Conservation (phyloP, 2,888 invertebrate genomes). For the Falcaria lacertinaria region DNA sequence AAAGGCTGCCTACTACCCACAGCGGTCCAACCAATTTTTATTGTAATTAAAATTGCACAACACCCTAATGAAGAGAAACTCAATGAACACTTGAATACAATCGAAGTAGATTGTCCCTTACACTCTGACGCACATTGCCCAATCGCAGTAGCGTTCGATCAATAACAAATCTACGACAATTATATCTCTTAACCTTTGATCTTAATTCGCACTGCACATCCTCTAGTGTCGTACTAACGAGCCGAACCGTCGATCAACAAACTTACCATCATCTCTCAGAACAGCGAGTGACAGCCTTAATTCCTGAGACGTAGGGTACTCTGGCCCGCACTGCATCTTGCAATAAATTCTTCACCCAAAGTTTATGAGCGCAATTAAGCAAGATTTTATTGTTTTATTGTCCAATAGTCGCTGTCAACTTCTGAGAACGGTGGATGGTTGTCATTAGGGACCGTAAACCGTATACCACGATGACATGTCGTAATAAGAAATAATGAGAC, state of each 20-base stretch:
- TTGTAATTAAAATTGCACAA: conserved; percentile 1
- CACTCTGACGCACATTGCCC: conserved; percentile 7
- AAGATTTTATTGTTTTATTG: conserved; percentile 69
- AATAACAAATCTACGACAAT: conserved; percentile 47
- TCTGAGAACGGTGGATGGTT: conserved; percentile 58
- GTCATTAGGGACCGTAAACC: conserved; percentile 72
- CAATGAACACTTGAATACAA: conserved; percentile 1
- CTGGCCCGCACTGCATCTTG: conserved; percentile 2
- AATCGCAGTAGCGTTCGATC: conserved; percentile 31
- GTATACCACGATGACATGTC: conserved; percentile 66
- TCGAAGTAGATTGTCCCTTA: conserved; percentile 2
- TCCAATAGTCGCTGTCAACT: conserved; percentile 61
- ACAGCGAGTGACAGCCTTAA: conserved; percentile 9
- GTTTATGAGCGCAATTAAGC: conserved; percentile 66
- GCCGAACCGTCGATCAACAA: conserved; percentile 21
- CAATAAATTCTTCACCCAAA: conserved; percentile 38
- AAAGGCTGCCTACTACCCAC: too few species aligned
- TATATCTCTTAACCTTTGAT: conserved; percentile 29
- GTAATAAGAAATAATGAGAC: conserved; percentile 65
- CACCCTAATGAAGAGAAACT: conserved; percentile 3
- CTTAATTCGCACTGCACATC: conserved; percentile 38
- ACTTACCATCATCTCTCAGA: background rate
- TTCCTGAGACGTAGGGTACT: conserved; percentile 1
- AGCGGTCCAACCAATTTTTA: background rate
- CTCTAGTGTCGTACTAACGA: conserved; percentile 52